A percentile compares a stretch with the other conserved stretches of the same genome.
Conservation (phyloP, 2,888 invertebrate genomes). For the Cetonia aurata region DNA sequence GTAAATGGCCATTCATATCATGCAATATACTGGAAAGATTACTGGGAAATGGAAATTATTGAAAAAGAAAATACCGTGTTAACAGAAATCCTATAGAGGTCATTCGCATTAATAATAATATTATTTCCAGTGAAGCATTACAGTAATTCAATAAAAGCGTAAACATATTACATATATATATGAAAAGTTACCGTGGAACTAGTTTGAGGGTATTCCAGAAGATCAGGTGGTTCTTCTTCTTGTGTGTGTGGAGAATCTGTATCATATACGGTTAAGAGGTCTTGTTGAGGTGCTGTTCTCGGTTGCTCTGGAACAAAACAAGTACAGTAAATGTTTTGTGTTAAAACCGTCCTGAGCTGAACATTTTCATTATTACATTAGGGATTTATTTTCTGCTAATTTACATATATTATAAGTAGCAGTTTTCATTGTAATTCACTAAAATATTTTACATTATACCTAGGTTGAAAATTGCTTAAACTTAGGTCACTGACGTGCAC, state of each 20-base stretch:
- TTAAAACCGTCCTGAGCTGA: too few species aligned
- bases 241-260: slow-evolving; percentile 64
- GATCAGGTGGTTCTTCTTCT: slow-evolving; percentile 65
- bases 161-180: slow-evolving; percentile 45
- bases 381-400: too few species aligned
- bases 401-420: too few species aligned
- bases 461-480: too few species aligned
- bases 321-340: too few species aligned
- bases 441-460: too few species aligned
- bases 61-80: not conserved
- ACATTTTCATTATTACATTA: too few species aligned
- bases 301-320: slow-evolving; percentile 76
- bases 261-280: slow-evolving; percentile 66
- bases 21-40: too few species aligned
- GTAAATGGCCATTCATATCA: too few species aligned
- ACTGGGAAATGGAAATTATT: not conserved
- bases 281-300: slow-evolving; percentile 82
- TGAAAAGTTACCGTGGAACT: slow-evolving; percentile 63
- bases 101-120: not conserved
- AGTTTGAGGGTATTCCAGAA: slow-evolving; percentile 65
- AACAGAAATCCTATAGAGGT: not conserved
- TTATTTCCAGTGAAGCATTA: too few species aligned
- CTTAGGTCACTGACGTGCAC: too few species aligned
- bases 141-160: not conserved
- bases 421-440: too few species aligned